Conservation (phyloP, 1,140 invertebrate species). For the Hydropsyche tenuis region DNA sequence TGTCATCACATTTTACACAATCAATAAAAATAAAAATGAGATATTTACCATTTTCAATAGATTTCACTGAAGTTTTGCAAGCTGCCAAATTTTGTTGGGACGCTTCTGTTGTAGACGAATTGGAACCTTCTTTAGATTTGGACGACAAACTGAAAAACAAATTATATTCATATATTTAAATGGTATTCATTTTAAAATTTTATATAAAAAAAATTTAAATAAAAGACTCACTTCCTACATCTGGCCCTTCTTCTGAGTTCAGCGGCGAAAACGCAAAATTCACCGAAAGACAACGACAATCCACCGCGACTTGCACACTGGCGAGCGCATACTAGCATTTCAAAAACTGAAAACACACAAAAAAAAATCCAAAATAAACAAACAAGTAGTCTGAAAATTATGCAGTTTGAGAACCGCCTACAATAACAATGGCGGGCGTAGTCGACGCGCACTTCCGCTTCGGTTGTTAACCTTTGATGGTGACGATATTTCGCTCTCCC, state of each 20-base stretch:
- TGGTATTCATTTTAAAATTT: not conserved
- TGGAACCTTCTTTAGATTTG: not conserved
- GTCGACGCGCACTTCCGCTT: not conserved
- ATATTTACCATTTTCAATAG: slow-evolving; percentile 14
- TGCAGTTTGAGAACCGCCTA: no score
- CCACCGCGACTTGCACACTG: slow-evolving; percentile 63
- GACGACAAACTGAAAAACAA: slow-evolving; percentile 20
- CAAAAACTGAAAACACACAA: slow-evolving; percentile 65
- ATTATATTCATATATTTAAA: not conserved
- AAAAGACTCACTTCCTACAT: slow-evolving; percentile 22
- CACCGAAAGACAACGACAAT: slow-evolving; percentile 68
- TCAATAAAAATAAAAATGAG: no score
- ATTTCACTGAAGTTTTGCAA: not conserved
- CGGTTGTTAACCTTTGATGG: not conserved
- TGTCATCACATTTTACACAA: no score
- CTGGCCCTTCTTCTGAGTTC: slow-evolving; percentile 64
- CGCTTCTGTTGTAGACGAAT: not conserved
- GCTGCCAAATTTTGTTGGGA: not conserved
- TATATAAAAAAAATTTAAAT: no score
- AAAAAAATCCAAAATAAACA: slow-evolving; percentile 10
- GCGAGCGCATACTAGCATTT: slow-evolving; percentile 68
- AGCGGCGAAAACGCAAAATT: slow-evolving; percentile 71
- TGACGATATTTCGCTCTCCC: not conserved
- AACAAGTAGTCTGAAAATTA: not conserved
- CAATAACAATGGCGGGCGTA: not conserved